Base-by-base conservation (phyloP, 2,797 vertebrate genomes). In the Gadopsis bispinosus region DNA sequence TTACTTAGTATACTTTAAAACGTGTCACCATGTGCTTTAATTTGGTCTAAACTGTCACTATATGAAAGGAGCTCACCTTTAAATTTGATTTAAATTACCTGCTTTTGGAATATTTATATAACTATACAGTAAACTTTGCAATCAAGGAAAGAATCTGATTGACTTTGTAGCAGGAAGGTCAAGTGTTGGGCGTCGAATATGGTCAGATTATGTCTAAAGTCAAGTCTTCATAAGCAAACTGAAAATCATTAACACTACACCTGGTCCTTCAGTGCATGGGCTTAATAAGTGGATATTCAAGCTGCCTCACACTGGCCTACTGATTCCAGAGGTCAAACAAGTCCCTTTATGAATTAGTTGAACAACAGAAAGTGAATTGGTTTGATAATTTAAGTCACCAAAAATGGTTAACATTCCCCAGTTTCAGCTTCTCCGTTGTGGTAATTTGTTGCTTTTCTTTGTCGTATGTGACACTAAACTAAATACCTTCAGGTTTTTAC, bases 71-170 rank as follows among this genome's bases (percentile, higher is more conserved):
- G 29, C 26, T 43, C 4, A 13, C 53, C 7, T 33, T 35, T 66
- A 0, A 11, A 8, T 43, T 53, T 41, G 7, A 20, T 13, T 60
- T 71, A 11, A 54, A 10, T 45, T 17, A 17, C 47, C 2, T 64
- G 37, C 33, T 31, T 56, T 45, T 33, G 3, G 5, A 71, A 50
- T 67, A 59, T 20, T 16, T 9, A 5, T 61, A 50, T 43, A 19
- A 1, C 20, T 14, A 59, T 60, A 47, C 17, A n/a, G 35, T 50
- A 19, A 51, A 53, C 37, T 31, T 31, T 35, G 8, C 51, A 63
- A 10, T 55, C 47, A 61, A 26, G 29, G 59, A 41, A 62, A 65
- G n/a, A 29, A 31, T 61, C 62, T 79, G 10, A 76, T 55, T 50
- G 59, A 51, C 64, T 56, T 35, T 7, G 5, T 10, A 48, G 31